These are phyloP conservation scores for Hypanus sabinus DNA, from an alignment of 2,113 vertebrate genomes.

Conservation along the genomic window DNA sequence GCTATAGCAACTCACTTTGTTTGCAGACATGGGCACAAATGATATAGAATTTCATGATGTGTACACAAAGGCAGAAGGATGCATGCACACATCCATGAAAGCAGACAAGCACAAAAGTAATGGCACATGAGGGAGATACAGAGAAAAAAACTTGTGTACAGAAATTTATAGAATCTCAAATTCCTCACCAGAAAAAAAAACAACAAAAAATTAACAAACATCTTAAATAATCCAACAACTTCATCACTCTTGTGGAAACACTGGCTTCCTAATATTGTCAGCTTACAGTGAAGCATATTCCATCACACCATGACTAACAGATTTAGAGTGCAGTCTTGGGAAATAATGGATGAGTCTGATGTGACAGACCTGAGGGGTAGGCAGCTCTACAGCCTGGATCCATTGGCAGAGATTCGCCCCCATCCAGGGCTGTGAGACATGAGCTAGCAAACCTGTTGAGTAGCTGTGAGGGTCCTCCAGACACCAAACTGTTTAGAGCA, in stretches of 20 bases:
- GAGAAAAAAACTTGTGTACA: not conserved
- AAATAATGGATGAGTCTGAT: not conserved
- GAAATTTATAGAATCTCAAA: not conserved
- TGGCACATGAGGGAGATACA: not conserved
- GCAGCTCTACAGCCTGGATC: not conserved
- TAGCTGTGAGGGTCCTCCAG: not conserved
- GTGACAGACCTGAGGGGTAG: not conserved
- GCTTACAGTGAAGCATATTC: not conserved
- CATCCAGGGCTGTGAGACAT: not conserved
- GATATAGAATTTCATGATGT: not conserved
- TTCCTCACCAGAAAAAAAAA: not conserved
- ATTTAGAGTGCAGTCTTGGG: not conserved
- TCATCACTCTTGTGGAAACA: constrained; percentile 19
- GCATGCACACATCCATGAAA: not conserved
- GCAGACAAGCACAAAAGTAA: not conserved
- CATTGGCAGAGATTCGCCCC: not conserved
- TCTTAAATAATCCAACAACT: not conserved
- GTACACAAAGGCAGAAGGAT: not conserved
- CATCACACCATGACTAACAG: constrained; percentile 5
- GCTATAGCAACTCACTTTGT: not conserved
- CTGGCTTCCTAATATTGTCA: constrained; percentile 19
- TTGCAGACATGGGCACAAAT: not conserved
- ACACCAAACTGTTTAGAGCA: no score
- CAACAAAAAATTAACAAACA: not conserved
- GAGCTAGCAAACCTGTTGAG: not conserved